These are phyloP conservation scores for Caloenas nicobarica DNA, from an alignment of 2,113 vertebrate species.

Conservation along the genomic window DNA sequence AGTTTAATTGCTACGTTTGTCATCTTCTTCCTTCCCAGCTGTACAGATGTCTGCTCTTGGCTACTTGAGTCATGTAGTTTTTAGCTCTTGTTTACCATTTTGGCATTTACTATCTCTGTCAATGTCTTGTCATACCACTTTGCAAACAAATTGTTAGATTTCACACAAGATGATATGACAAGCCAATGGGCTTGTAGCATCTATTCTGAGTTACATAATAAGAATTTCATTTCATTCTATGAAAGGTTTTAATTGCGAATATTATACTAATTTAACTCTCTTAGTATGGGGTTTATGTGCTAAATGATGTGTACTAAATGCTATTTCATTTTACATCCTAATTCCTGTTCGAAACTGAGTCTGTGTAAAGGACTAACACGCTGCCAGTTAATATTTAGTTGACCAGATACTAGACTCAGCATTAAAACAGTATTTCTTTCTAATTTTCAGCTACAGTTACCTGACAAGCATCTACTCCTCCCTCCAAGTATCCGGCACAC, in stretches of 20 bases:
- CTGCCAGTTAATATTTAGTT: background rate
- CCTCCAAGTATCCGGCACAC: slow-evolving; percentile 84
- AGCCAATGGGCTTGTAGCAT: background rate
- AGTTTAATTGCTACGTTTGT: background rate
- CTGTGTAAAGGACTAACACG: background rate
- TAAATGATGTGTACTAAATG: background rate
- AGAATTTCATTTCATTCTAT: background rate
- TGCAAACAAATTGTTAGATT: background rate
- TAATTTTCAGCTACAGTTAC: slow-evolving; percentile 66
- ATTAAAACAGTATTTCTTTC: background rate
- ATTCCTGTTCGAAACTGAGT: background rate
- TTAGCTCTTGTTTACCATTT: background rate
- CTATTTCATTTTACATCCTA: background rate
- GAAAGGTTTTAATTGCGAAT: background rate
- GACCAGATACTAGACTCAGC: background rate
- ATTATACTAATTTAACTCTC: background rate
- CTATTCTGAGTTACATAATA: background rate
- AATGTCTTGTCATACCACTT: background rate
- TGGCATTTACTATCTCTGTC: background rate
- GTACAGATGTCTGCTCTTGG: background rate
- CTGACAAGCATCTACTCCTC: slow-evolving; percentile 91
- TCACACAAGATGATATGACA: background rate
- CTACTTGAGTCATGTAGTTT: background rate
- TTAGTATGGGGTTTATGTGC: background rate
- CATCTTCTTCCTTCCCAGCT: background rate